Base-by-base conservation (phyloP, 2,888 invertebrate species). In the Leuctra nigra region DNA sequence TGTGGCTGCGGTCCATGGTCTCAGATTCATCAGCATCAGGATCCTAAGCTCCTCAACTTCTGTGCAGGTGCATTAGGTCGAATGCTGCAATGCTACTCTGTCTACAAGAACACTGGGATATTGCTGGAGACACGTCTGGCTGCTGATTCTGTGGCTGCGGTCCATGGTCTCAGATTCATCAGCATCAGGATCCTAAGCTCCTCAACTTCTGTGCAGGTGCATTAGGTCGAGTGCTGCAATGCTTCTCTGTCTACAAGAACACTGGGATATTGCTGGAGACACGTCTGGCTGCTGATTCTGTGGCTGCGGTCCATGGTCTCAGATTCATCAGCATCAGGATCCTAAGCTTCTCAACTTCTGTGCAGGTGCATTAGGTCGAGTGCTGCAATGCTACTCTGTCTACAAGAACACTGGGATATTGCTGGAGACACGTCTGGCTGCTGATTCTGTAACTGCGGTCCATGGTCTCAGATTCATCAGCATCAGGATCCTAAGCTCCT, bases 321-420 rank as follows among this genome's bases (percentile, higher is more conserved):
- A n/a, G n/a, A n/a, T n/a, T n/a, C n/a, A n/a, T n/a, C n/a, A n/a
- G n/a, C n/a, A n/a, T n/a, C n/a, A n/a, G n/a, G n/a, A n/a, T n/a
- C n/a, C n/a, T n/a, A n/a, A n/a, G n/a, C n/a, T n/a, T n/a, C n/a
- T n/a, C n/a, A n/a, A n/a, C n/a, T n/a, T n/a, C n/a, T n/a, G n/a
- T n/a, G n/a, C n/a, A n/a, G n/a, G n/a, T n/a, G n/a, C n/a, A n/a
- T n/a, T n/a, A n/a, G n/a, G n/a, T n/a, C n/a, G n/a, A n/a, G n/a
- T n/a, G n/a, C n/a, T n/a, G n/a, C n/a, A n/a, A n/a, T 84, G 87
- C 35, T 91, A 91, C 72, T 87, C 88, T 13, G 80, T 69, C n/a
- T 58, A 68, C 22, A 46, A 67, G 6, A 69, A 69, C 59, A n/a
- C 69, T 6, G 66, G 65, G 3, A 69, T 68, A 61, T 44, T 70